Percentiles rank a stretch among this genome's conserved stretches.
Evolutionary conservation across 1,140 invertebrate genomes (phyloP).

Genomic region (Aphelenchoides avenae): DNA sequence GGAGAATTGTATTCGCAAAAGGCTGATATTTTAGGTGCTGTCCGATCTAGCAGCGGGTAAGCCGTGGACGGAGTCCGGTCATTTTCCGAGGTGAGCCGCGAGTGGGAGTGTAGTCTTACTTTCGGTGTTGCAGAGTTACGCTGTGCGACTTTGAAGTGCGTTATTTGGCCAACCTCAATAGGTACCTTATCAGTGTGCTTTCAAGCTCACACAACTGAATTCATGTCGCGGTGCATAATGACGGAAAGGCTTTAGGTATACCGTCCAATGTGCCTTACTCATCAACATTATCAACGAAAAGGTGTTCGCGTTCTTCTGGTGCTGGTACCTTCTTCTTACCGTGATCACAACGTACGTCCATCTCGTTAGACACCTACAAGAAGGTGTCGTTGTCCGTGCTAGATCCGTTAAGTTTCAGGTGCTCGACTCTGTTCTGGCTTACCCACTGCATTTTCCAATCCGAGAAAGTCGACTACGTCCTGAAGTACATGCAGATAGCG

Average conservation of each 20-base stretch:
- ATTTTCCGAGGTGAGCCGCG: neutral
- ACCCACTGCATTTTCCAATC: slow-evolving; percentile 42
- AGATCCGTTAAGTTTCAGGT: slow-evolving; percentile 24
- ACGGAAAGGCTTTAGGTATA: slow-evolving; percentile 42
- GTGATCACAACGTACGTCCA: slow-evolving; percentile 50
- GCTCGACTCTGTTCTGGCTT: slow-evolving; percentile 55
- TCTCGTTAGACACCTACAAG: no score
- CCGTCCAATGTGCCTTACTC: slow-evolving; percentile 57
- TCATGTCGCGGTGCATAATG: no score
- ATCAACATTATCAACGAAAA: slow-evolving; percentile 60
- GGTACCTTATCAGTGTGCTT: slow-evolving; percentile 21
- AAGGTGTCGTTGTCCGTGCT: slow-evolving; percentile 31
- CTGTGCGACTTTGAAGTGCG: slow-evolving; percentile 64
- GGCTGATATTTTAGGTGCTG: slow-evolving; percentile 59
- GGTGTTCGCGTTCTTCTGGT: slow-evolving; percentile 58
- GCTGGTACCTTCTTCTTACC: slow-evolving; percentile 55
- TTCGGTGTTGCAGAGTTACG: slow-evolving; percentile 61
- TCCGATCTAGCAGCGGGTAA: slow-evolving; percentile 60
- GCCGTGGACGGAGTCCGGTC: slow-evolving; percentile 59
- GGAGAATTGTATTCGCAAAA: slow-evolving; percentile 56
- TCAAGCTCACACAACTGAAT: no score
- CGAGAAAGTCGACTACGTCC: slow-evolving; percentile 54
- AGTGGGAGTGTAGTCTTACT: neutral
- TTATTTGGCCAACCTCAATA: slow-evolving; percentile 60
- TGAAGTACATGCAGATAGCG: slow-evolving; percentile 58